Base-by-base conservation (phyloP, 2,113 vertebrate genomes). In the Peucedramus taeniatus region DNA sequence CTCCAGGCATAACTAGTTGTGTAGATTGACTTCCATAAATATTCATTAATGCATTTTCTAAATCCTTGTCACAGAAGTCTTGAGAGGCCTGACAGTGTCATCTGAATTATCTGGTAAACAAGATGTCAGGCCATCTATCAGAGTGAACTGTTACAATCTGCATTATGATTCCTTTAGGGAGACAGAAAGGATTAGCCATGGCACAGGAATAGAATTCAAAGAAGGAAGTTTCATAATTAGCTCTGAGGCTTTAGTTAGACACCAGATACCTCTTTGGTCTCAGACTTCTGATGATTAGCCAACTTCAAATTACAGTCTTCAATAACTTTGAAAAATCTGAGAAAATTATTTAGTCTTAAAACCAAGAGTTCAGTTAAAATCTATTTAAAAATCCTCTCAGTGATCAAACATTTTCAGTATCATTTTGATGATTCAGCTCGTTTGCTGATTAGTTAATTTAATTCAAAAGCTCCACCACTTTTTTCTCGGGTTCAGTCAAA, bases 121-220 rank as follows among this genome's bases (percentile, higher is more conserved):
- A 90, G 70, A 93, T 83, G 85, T 90, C 88, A 93, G 63, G 19
- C 47, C 1, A 2, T 53, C 74, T 78, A 59, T 56, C 78, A 90
- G 51, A 78, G 49, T 6, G 40, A 85, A 49, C 66, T 65, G 37
- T 40, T 85, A 64, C 70, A 91, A 76, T 82, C 92, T 93, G 75
- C 54, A 77, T 60, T 91, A 57, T 68, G 33, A 95, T 94, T 94
- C 77, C 90, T 92, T 71, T 10, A 83, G 57, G 87, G 82, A 90
- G 88, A 69, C 88, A 85, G 92, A 82, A 95, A 72, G 88, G 96
- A 96, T 96, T 96, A 95, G 37, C 82, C 78, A 79, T 6, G 40
- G 63, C 92, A 85, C 88, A 85, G 85, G 79, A 94, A 96, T 4
- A 97, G 95, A 94, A 94, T 94, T 92, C 90, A 96, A 96, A 96